Evolutionary conservation across 2,888 invertebrate genomes (phyloP), one percentile per base, ranked within the genome.

Genomic region (Caenorhabditis uteleia): DNA sequence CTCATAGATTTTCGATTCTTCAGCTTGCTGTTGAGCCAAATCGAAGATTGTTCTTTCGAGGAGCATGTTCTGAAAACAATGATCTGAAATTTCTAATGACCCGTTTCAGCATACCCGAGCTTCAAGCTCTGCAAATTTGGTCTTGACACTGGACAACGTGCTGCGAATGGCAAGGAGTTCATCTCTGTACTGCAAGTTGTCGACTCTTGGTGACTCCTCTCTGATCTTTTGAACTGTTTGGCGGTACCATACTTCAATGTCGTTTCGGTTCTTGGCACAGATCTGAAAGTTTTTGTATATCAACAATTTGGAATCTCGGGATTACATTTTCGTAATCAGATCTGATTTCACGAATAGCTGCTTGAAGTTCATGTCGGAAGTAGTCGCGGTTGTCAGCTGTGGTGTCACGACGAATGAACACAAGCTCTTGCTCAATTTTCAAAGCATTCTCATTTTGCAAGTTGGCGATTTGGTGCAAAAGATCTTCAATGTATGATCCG

Each of bases 281-380:
- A 51, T 56, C 56, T 61, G 29, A 29, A 60, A 54, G 16, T 14
- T n/a, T n/a, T n/a, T n/a, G n/a, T n/a, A n/a, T n/a, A n/a, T n/a
- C n/a, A n/a, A n/a, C n/a, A n/a, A n/a, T n/a, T n/a, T n/a, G n/a
- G n/a, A n/a, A n/a, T n/a, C n/a, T n/a, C n/a, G n/a, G n/a, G n/a
- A n/a, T 20, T 23, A 74, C 74, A 49, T 62, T 68, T 74, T 87
- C 86, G 75, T 87, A 87, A 62, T 86, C 86, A 38, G 78, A 78
- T 72, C 87, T 85, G 69, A 87, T 86, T 72, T 87, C 86, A 44
- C 85, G 80, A 68, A 87, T 85, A 44, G 86, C 86, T 60, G 84
- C 81, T 14, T 85, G 83, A 60, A 87, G 78, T 72, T 87, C 87
- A 75, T 84, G 86, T 83, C 86, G 85, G 85, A 87, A 87, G 85